Evolutionary conservation across 2,888 invertebrate genomes (phyloP), one percentile per base, ranked within the genome.

Genomic region (Cephus sareptanus): DNA sequence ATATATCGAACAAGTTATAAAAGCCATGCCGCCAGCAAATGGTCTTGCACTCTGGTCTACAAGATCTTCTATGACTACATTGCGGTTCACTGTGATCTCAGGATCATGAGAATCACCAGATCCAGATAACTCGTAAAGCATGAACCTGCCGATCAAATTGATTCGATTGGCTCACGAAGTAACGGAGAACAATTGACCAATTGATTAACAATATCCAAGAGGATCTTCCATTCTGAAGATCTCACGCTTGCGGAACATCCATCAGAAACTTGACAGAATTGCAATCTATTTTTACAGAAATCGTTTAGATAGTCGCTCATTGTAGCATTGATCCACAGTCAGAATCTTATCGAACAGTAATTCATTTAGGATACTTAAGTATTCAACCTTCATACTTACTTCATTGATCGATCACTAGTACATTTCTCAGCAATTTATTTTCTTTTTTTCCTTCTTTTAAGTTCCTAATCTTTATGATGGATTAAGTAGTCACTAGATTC

Each of bases 141-240:
- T 81, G 76, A 76, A 81, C 81, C 79, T 78, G 75, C 79, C 77
- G 80, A 81, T 80, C 80, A 80, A 85, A 87, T 86, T 85, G 87
- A 88, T 86, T 86, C 82, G 83, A 81, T 75, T 79, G 82, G 83
- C 81, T 82, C 81, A 82, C 69, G 80, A 81, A 84, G 82, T 87
- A 88, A 88, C 89, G 89, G 88, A 80, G 81, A 83, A 83, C 85
- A 86, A 87, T 89, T 87, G 85, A 84, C 86, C 88, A 85, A 88
- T 88, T 88, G 87, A 89, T 88, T 87, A 86, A 82, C 84, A 84
- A 83, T 74, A 74, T 74, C 71, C 71, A 34, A 6, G 71, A 33
- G 70, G 31, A 31, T 34, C 37, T 34, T 37, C 70, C 73, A 11
- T 76, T 40, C 74, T 33, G 56, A 74, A 75, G 73, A 56, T 79